A percentile compares a stretch with the other conserved stretches of the same genome.
Conservation (phyloP, 1,140 invertebrate genomes). For the Stegodyphus dumicola region DNA sequence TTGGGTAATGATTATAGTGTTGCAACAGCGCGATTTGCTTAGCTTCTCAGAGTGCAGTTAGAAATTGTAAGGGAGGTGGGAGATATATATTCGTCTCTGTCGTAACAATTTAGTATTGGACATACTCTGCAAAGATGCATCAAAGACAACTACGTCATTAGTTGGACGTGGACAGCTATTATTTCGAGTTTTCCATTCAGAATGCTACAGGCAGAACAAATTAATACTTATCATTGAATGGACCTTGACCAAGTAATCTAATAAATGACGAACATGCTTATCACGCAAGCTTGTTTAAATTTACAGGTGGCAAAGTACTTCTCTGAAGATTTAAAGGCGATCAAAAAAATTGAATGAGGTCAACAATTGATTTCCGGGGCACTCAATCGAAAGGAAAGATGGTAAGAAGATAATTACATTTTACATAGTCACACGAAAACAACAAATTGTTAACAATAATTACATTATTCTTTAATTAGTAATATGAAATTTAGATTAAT, state of each 20-base stretch:
- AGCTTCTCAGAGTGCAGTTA: neutral
- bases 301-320: no score
- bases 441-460: no score
- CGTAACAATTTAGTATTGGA: neutral
- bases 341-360: no score
- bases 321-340: no score
- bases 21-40: neutral
- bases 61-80: neutral
- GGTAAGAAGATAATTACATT: no score
- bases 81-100: neutral
- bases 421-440: no score
- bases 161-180: neutral
- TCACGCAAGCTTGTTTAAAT: no score
- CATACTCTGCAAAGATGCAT: neutral
- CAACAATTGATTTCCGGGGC: no score
- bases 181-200: neutral
- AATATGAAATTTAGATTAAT: no score
- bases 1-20: neutral
- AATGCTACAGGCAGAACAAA: neutral
- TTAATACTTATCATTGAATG: neutral
- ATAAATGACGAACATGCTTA: no score
- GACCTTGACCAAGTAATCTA: neutral
- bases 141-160: neutral
- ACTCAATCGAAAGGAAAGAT: no score
- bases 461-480: no score